These are phyloP conservation scores for Orchestia grillus DNA, from an alignment of 1,140 invertebrate genomes.

Conservation along the genomic window DNA sequence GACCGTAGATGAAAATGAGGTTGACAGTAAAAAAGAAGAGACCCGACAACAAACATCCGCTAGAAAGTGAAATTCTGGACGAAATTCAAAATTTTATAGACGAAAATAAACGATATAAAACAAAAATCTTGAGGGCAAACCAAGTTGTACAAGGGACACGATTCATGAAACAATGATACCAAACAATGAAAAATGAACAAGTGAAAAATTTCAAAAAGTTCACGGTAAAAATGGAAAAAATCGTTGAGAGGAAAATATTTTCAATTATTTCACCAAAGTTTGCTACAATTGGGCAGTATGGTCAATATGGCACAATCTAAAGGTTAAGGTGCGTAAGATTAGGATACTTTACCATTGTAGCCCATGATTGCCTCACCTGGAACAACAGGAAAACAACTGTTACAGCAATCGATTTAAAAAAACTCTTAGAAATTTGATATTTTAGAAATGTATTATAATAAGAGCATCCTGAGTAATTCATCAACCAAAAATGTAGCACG, in stretches of 20 bases:
- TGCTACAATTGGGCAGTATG: background rate
- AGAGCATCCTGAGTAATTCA: too few species aligned
- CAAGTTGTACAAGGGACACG: background rate
- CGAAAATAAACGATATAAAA: background rate
- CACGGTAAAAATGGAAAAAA: background rate
- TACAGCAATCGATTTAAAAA: background rate
- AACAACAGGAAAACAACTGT: background rate
- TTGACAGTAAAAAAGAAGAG: background rate
- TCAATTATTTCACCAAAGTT: background rate
- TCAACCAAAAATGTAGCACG: too few species aligned
- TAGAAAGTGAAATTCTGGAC: background rate
- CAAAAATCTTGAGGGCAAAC: background rate
- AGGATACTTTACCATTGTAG: constrained; percentile 8
- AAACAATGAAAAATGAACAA: background rate
- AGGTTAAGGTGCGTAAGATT: background rate
- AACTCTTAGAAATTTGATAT: too few species aligned
- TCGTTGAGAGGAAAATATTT: background rate
- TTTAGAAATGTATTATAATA: too few species aligned
- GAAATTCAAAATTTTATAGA: background rate
- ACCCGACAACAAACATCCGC: background rate
- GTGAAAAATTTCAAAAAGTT: background rate
- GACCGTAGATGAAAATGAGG: background rate
- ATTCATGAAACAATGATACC: background rate
- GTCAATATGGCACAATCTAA: background rate
- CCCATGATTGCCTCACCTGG: constrained; percentile 27